Evolutionary conservation across 2,888 invertebrate genomes (phyloP).

Genomic region (Rhagonycha fulva): DNA sequence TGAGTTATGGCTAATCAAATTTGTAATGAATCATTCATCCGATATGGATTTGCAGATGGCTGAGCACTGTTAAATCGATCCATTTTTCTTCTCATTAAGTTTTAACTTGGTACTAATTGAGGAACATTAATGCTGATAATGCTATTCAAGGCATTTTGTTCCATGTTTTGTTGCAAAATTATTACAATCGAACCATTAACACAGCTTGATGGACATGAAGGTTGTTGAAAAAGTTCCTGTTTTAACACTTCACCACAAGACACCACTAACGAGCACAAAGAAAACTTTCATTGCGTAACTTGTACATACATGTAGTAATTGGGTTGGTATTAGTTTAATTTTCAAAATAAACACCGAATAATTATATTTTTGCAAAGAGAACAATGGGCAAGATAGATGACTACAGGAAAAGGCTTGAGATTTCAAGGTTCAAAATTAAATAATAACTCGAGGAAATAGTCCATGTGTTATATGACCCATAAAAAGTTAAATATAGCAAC

Average conservation of each 20-base stretch:
- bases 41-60: background rate
- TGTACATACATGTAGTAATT: background rate
- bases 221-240: constrained; percentile 14
- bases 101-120: background rate
- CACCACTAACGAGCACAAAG: constrained; percentile 8
- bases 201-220: constrained; percentile 8
- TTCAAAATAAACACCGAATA: background rate
- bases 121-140: background rate
- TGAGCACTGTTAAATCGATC: background rate
- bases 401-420: constrained; percentile 42
- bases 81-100: background rate
- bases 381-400: constrained; percentile 42
- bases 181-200: background rate
- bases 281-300: background rate
- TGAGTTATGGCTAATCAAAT: background rate
- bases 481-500: constrained; percentile 35
- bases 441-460: constrained; percentile 41
- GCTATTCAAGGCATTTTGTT: background rate
- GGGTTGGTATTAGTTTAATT: background rate
- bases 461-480: constrained; percentile 46
- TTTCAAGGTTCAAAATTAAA: constrained; percentile 44
- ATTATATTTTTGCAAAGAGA: constrained; percentile 15
- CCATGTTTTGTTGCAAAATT: background rate
- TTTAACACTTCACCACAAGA: constrained; percentile 15
- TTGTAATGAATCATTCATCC: background rate